phyloP scores from a whole-genome alignment of 2,797 vertebrate species.

The Sebastes kiyomatsui region DNA sequence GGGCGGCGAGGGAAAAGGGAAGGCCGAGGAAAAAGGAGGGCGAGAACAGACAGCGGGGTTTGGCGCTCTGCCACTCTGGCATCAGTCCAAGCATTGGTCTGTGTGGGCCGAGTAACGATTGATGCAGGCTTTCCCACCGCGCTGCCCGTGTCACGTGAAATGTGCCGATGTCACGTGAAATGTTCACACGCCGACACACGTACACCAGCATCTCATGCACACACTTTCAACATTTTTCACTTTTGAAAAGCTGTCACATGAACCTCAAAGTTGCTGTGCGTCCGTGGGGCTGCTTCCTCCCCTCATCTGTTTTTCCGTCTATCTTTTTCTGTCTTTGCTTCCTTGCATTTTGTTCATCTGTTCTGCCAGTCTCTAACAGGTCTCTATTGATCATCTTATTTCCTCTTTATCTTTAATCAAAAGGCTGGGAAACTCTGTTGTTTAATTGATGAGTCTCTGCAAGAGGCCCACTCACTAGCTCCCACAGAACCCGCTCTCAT shows the following conservation, averaged over 20 bases:
- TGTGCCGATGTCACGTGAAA: slow-evolving; percentile 50
- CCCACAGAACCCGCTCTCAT: slow-evolving; percentile 77
- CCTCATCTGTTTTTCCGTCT: slow-evolving; percentile 9
- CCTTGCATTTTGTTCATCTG: slow-evolving; percentile 49
- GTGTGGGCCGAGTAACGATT: slow-evolving; percentile 63
- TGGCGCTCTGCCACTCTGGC: slow-evolving; percentile 44
- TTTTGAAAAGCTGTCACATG: slow-evolving; percentile 27
- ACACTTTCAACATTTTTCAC: slow-evolving; percentile 25
- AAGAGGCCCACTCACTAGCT: slow-evolving; percentile 79
- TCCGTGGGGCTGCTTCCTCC: slow-evolving; percentile 1
- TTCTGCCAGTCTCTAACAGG: slow-evolving; percentile 70
- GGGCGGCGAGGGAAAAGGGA: slow-evolving; percentile 12
- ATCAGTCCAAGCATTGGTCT: slow-evolving; percentile 37
- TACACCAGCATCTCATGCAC: not conserved
- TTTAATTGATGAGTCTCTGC: slow-evolving; percentile 85
- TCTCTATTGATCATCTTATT: slow-evolving; percentile 83
- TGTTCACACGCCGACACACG: slow-evolving; percentile 28
- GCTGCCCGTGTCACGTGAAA: slow-evolving; percentile 53
- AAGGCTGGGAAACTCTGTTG: slow-evolving; percentile 84
- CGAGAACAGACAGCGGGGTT: slow-evolving; percentile 49
- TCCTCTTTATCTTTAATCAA: slow-evolving; percentile 89
- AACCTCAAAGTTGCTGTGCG: slow-evolving; percentile 6
- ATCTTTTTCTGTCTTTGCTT: slow-evolving; percentile 14
- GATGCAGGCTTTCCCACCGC: slow-evolving; percentile 65
- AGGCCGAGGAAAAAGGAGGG: slow-evolving; percentile 27